These are phyloP conservation scores for Galago senegalensis DNA, from an alignment of 2,797 vertebrate species.

Conservation along the genomic window DNA sequence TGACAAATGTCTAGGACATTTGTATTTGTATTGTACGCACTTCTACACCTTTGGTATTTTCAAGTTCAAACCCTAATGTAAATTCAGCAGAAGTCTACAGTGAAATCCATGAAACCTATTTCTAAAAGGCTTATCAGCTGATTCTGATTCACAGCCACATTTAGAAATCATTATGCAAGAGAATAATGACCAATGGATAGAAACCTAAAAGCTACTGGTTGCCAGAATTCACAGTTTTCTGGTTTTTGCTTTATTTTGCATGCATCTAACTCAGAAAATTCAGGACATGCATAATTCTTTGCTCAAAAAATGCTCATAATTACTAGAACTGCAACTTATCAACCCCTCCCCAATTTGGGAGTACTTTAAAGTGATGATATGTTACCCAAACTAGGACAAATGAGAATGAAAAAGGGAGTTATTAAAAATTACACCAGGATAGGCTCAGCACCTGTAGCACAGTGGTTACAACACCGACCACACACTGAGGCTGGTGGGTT, in stretches of 20 bases:
- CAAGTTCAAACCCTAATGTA: constrained; percentile 20
- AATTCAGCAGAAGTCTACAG: not conserved
- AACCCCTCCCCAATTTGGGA: accelerated
- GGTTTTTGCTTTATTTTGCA: constrained; percentile 29
- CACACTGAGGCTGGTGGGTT: too few species aligned
- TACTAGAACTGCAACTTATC: constrained; percentile 14
- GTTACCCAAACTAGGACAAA: not conserved
- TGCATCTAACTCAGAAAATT: constrained; percentile 48
- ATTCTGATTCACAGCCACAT: not conserved
- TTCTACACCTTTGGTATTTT: not conserved
- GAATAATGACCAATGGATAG: not conserved
- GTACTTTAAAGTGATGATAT: not conserved
- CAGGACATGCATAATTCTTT: constrained; percentile 1
- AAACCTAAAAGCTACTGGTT: constrained; percentile 46
- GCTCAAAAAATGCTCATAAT: constrained; percentile 23
- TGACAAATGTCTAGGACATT: not conserved
- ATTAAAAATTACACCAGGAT: not conserved
- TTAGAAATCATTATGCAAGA: constrained; percentile 34
- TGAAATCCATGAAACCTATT: not conserved
- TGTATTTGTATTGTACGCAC: not conserved
- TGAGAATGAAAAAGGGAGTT: not conserved
- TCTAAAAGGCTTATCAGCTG: constrained; percentile 14
- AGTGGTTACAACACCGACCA: too few species aligned
- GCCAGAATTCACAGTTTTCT: constrained; percentile 18
- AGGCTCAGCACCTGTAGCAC: too few species aligned